Percentiles rank a stretch among this genome's conserved stretches.
These are phyloP conservation scores for Agrotis segetum DNA, from an alignment of 2,888 invertebrate species.

Conservation along the genomic window DNA sequence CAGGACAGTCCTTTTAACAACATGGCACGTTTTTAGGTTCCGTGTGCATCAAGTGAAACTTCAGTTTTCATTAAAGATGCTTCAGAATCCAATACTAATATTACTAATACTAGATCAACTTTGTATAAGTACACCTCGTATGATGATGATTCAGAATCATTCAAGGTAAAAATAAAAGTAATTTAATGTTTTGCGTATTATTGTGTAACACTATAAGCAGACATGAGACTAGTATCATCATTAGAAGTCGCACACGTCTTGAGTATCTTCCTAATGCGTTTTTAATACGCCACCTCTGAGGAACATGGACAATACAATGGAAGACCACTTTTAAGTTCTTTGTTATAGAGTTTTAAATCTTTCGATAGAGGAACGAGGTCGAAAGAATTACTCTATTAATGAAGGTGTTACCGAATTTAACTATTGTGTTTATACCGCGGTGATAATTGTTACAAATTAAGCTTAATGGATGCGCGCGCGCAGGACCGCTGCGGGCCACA, in stretches of 20 bases:
- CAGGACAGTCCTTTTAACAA: neutral
- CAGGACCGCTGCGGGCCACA: conserved; percentile 50
- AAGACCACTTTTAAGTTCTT: conserved; percentile 29
- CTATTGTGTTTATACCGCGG: conserved; percentile 75
- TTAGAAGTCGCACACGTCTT: conserved; percentile 48
- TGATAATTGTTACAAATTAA: conserved; percentile 85
- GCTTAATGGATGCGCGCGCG: conserved; percentile 70
- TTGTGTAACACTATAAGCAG: conserved; percentile 29
- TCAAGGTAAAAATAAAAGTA: neutral
- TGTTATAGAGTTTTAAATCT: conserved; percentile 38
- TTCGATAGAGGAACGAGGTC: conserved; percentile 18
- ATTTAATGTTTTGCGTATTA: neutral
- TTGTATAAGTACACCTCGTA: neutral
- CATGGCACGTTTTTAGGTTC: neutral
- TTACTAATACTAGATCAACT: neutral
- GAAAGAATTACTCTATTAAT: conserved; percentile 75
- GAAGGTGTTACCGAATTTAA: conserved; percentile 83
- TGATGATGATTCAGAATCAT: neutral
- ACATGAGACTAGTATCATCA: conserved; percentile 5
- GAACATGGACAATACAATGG: neutral
- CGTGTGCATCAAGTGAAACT: neutral
- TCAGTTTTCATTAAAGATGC: conserved; percentile 5
- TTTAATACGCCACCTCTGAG: conserved; percentile 75
- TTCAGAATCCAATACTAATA: neutral
- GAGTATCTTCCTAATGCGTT: conserved; percentile 72